Conservation (phyloP, 2,113 vertebrate genomes). For the Panthera leo region DNA sequence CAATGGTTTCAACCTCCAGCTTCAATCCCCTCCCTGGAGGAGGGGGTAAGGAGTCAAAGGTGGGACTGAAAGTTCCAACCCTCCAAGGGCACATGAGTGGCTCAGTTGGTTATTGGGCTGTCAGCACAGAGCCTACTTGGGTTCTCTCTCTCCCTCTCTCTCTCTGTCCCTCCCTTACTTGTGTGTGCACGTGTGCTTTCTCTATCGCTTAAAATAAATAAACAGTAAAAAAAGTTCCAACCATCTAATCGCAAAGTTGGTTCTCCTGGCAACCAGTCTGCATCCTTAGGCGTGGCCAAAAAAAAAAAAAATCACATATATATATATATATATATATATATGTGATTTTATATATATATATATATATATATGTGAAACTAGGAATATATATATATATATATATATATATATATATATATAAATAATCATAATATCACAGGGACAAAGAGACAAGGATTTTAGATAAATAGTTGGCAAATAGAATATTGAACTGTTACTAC, state of each 20-base stretch:
- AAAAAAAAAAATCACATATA: background rate
- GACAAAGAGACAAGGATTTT: background rate
- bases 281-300: background rate
- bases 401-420: background rate
- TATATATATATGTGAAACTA: too few species aligned
- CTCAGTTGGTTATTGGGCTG: too few species aligned
- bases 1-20: background rate
- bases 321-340: background rate
- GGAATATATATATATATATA: background rate
- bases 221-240: background rate
- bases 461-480: background rate
- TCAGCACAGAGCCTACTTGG: too few species aligned
- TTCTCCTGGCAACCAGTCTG: background rate
- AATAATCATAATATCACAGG: background rate
- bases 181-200: too few species aligned
- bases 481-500: background rate
- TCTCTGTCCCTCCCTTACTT: too few species aligned
- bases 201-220: too few species aligned
- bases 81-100: too few species aligned
- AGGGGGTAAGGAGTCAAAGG: background rate
- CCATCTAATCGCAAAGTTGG: background rate
- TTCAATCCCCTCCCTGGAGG: background rate
- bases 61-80: background rate
- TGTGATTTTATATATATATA: background rate
- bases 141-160: too few species aligned